phyloP scores from a whole-genome alignment of 2,888 invertebrate genomes.

The Cacoxenus indagator region DNA sequence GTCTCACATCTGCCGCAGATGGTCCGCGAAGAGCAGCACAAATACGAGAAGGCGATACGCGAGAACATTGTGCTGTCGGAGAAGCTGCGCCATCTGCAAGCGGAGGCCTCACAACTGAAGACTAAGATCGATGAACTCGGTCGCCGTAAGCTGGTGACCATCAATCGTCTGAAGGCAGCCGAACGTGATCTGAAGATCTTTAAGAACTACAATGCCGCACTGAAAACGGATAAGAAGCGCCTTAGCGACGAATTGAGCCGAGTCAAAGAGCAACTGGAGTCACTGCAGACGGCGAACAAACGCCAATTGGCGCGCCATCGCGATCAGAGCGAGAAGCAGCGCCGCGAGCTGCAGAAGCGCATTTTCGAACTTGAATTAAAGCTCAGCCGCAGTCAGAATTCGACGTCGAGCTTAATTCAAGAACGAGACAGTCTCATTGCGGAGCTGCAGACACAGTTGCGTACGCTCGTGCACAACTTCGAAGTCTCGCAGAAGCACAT shows the following conservation, averaged over 20 bases:
- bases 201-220: conserved; percentile 60
- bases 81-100: conserved; percentile 54
- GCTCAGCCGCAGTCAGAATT: conserved; percentile 66
- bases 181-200: conserved; percentile 66
- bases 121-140: conserved; percentile 63
- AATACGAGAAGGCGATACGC: conserved; percentile 57
- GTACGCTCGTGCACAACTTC: conserved; percentile 66
- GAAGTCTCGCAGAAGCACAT: conserved; percentile 70
- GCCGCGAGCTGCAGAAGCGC: conserved; percentile 64
- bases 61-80: conserved; percentile 61
- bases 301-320: conserved; percentile 64
- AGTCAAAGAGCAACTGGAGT: conserved; percentile 57
- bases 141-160: conserved; percentile 53
- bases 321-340: conserved; percentile 65
- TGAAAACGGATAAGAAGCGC: conserved; percentile 63
- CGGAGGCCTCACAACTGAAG: conserved; percentile 53
- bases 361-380: conserved; percentile 68
- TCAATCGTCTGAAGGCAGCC: conserved; percentile 58
- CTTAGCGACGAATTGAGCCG: conserved; percentile 56
- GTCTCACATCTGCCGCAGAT: conserved; percentile 61
- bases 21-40: conserved; percentile 63
- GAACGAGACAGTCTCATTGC: conserved; percentile 68
- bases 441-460: conserved; percentile 66
- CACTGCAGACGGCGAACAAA: conserved; percentile 56
- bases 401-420: conserved; percentile 61